phyloP scores from a whole-genome alignment of 1,140 invertebrate genomes.

The Prorops nasuta region DNA sequence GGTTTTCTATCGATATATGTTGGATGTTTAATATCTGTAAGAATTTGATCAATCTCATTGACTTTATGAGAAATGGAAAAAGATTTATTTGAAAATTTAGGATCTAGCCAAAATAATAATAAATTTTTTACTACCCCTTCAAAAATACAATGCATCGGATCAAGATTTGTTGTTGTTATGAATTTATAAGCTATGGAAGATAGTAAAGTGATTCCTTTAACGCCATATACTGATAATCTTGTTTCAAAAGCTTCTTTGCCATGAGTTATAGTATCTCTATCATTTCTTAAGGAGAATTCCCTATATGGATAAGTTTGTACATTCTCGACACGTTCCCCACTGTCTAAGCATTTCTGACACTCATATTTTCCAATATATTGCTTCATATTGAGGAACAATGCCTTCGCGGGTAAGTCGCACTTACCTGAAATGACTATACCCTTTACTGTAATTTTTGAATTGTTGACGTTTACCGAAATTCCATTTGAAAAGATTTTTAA shows the following conservation, averaged over 20 bases:
- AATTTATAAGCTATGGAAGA: neutral
- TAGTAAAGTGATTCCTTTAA: neutral
- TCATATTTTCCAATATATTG: too few species aligned
- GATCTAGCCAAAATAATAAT: constrained; percentile 3
- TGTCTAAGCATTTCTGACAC: neutral
- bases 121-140: constrained; percentile 1
- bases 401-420: neutral
- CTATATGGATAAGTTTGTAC: neutral
- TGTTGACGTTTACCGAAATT: neutral
- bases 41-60: neutral
- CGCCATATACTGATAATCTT: neutral
- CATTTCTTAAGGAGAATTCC: neutral
- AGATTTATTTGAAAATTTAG: neutral
- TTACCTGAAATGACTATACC: neutral
- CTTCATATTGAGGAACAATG: too few species aligned
- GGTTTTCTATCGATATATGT: constrained; percentile 1
- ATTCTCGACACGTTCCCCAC: neutral
- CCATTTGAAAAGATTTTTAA: neutral
- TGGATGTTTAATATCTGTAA: constrained; percentile 1
- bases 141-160: constrained; percentile 11
- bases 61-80: neutral
- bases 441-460: neutral
- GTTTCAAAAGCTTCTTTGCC: neutral
- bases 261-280: neutral
- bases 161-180: constrained; percentile 1